Evolutionary conservation across 1,140 invertebrate genomes (phyloP), one percentile per base, ranked within the genome.

Genomic region (Whitmania pigra): DNA sequence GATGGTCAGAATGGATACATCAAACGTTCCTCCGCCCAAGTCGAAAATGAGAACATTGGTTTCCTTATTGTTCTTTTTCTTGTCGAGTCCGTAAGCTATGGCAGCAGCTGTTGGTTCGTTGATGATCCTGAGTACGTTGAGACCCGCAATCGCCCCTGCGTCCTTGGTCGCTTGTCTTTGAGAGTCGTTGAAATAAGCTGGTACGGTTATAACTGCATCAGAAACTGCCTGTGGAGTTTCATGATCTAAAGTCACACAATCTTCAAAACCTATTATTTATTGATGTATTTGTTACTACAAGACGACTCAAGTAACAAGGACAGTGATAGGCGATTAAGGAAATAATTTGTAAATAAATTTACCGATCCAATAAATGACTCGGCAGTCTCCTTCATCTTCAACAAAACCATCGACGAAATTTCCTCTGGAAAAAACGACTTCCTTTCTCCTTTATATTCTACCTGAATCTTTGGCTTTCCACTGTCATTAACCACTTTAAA

Each of bases 11-110:
- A 97, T 92, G 43, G 93, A 95, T 13, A 97, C 93, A 85, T 97
- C 93, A 80, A 97, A 97, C 76, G 94, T 97, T 79, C 94, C 94
- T 80, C 94, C 94, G 74, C 94, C 94, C 76, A 97, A 86, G 86
- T 97, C 94, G 82, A 96, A 97, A 76, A 87, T 86, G 9, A 86
- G 78, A 17, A 86, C 83, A 77, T 86, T 85, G 27, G 79, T 76
- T 75, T 86, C 83, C 54, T 75, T 77, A 27, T 75, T 77, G 73
- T 75, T 77, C 77, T 84, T 96, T 81, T 94, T 97, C 77, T 84
- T 84, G 75, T 84, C 83, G 11, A 85, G 75, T 70, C 83, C 83
- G 75, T 85, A 84, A n/a, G 83, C 83, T 75, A 84, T 81, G 60
- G 83, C 83, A 63, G 83, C 83, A 55, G 83, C 83, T 36, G 84